A percentile compares a stretch with the other conserved stretches of the same genome.
These are phyloP conservation scores for Anhinga anhinga DNA, from an alignment of 2,113 vertebrate genomes.

Conservation along the genomic window DNA sequence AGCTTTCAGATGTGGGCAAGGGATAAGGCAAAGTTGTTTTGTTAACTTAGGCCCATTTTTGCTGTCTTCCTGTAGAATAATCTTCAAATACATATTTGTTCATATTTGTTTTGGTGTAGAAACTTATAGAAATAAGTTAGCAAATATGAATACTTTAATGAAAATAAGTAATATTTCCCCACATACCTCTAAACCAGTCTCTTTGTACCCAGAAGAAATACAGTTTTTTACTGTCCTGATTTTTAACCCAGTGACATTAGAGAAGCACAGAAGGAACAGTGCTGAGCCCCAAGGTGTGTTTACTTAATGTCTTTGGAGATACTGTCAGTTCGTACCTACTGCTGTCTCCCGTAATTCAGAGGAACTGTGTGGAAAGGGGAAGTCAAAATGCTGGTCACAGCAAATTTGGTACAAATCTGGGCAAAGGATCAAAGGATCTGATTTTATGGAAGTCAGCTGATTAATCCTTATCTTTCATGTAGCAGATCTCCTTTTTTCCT, in stretches of 20 bases:
- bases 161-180: background rate
- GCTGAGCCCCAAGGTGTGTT: background rate
- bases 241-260: background rate
- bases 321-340: background rate
- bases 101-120: background rate
- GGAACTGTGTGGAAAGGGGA: background rate
- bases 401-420: background rate
- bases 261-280: background rate
- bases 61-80: background rate
- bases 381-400: background rate
- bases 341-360: background rate
- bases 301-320: background rate
- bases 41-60: background rate
- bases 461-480: background rate
- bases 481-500: background rate
- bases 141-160: background rate
- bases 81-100: background rate
- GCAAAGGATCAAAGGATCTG: background rate
- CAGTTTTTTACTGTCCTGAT: background rate
- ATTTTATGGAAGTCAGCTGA: background rate
- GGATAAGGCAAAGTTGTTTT: background rate
- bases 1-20: conserved; percentile 3
- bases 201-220: background rate
- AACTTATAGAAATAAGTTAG: background rate
- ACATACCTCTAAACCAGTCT: background rate